Evolutionary conservation across 2,888 invertebrate genomes (phyloP), one percentile per base, ranked within the genome.

Genomic region (Latrodectus hesperus): DNA sequence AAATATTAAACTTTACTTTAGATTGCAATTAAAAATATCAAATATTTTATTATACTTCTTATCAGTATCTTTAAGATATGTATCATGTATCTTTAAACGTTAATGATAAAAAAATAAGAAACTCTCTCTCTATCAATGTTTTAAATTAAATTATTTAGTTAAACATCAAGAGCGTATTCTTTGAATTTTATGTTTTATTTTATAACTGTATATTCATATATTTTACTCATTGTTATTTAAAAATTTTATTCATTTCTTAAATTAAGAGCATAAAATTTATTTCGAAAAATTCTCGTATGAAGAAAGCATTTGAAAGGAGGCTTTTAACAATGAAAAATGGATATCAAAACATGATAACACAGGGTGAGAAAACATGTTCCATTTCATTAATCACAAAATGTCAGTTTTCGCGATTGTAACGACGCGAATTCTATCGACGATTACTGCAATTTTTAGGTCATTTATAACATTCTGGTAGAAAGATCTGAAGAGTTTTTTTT

Each of bases 321-420:
- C 65, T 84, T 82, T 84, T 78, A 84, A 78, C 84, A 78, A 73
- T 84, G 84, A 84, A 84, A 84, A 84, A 84, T 84, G 84, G 67
- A 38, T 71, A 64, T 72, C 67, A 71, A 73, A 84, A 72, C 73
- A 73, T 67, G 84, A 84, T 84, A 84, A 78, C 75, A 73, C 73
- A 53, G 72, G 67, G 77, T 73, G 65, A 72, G 73, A 26, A 84
- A 78, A 72, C 72, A 84, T 77, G 67, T 70, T 67, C 52, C 72
- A 77, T 84, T 72, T 82, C 84, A 84, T 84, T 84, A 84, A 84
- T 84, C 84, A 84, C 75, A 49, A 65, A 77, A 78, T 78, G 84
- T 84, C 84, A 84, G 77, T 84, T 78, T 72, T 78, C 77, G 77
- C 72, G 77, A 78, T 22, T 77, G 78, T 78, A 65, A 67, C 55